A percentile compares a stretch with the other conserved stretches of the same genome.
Conservation (phyloP, 2,888 invertebrate species). For the Spilosoma lubricipeda region DNA sequence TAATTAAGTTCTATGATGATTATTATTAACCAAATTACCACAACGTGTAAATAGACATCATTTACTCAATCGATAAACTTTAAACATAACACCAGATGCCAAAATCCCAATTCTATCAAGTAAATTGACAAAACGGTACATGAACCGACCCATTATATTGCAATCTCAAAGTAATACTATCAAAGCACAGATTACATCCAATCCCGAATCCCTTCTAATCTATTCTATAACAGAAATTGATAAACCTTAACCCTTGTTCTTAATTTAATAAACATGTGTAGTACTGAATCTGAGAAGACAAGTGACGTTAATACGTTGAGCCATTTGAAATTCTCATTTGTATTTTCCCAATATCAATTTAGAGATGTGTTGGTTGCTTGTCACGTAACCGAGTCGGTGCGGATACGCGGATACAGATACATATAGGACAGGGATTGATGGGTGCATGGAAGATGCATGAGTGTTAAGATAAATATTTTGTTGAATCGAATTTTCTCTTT, state of each 20-base stretch:
- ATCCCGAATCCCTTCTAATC: slow-evolving; percentile 15
- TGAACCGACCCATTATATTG: background rate
- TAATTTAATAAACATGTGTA: slow-evolving; percentile 49
- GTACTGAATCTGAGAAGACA: slow-evolving; percentile 47
- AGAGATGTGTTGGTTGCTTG: slow-evolving; percentile 60
- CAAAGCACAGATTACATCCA: slow-evolving; percentile 32
- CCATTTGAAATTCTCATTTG: slow-evolving; percentile 74
- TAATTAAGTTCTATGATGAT: background rate
- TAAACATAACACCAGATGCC: background rate
- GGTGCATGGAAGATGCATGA: slow-evolving; percentile 21
- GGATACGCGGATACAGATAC: slow-evolving; percentile 46
- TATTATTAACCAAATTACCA: background rate
- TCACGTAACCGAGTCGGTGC: slow-evolving; percentile 55
- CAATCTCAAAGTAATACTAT: slow-evolving; percentile 31
- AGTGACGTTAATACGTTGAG: slow-evolving; percentile 67
- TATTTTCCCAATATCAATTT: slow-evolving; percentile 69
- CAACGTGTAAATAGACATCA: background rate
- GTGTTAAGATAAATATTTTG: slow-evolving; percentile 16
- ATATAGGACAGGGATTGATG: slow-evolving; percentile 46
- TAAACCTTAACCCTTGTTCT: slow-evolving; percentile 25
- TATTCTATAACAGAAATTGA: slow-evolving; percentile 29
- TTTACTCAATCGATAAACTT: background rate
- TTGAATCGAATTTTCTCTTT: slow-evolving; percentile 4
- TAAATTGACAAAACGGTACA: background rate
- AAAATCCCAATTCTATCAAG: slow-evolving; percentile 4